Evolutionary conservation across 2,113 vertebrate genomes (phyloP).

Genomic region (Hylia prasina): DNA sequence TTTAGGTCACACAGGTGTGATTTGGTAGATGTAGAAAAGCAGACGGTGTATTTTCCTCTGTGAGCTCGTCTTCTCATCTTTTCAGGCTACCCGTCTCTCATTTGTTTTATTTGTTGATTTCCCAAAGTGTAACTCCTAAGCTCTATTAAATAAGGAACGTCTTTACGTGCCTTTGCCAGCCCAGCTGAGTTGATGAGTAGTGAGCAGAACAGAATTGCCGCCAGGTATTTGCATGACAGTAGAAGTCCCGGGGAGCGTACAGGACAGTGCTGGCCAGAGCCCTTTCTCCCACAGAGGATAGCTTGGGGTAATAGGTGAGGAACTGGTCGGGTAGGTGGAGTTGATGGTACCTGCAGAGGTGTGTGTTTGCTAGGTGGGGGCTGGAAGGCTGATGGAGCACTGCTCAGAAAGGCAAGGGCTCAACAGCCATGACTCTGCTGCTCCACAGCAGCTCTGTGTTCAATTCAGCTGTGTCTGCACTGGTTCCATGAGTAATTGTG

Average conservation of each 20-base stretch:
- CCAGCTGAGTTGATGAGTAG: neutral
- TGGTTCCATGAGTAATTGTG: neutral
- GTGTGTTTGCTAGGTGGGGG: neutral
- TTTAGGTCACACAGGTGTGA: fast-evolving
- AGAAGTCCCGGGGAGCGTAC: neutral
- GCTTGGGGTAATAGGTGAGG: neutral
- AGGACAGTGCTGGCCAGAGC: neutral
- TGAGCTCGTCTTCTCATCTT: neutral
- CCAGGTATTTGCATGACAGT: neutral
- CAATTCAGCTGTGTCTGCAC: fast-evolving
- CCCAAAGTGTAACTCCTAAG: fast-evolving
- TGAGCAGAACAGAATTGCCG: neutral
- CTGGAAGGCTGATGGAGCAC: neutral
- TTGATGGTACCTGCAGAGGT: neutral
- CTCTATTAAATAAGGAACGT: fast-evolving
- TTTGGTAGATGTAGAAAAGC: neutral
- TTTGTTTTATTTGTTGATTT: neutral
- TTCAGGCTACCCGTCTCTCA: fast-evolving
- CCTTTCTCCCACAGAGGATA: fast-evolving
- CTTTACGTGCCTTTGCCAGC: neutral
- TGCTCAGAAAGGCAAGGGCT: neutral
- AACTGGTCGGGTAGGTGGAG: neutral
- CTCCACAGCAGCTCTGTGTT: neutral
- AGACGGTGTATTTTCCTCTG: neutral
- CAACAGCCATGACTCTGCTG: fast-evolving